A percentile compares a stretch with the other conserved stretches of the same genome.
Conservation (phyloP, 2,113 vertebrate genomes). For the Epinephelus cyanopodus region DNA sequence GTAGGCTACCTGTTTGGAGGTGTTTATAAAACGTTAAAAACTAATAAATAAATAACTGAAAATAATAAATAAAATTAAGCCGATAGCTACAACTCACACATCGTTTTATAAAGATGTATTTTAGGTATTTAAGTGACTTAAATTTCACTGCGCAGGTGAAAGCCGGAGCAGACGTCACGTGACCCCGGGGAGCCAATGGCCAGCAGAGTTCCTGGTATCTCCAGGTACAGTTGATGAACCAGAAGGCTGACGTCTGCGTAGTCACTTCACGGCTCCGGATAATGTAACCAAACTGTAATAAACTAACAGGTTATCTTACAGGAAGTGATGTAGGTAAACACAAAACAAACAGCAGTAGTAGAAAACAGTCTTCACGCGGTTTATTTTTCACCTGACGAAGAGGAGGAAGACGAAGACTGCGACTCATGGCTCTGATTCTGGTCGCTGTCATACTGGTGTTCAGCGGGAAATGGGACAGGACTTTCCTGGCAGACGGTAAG, state of each 20-base stretch:
- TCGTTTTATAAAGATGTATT: too few relatives aligned
- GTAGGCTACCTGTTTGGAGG: too few relatives aligned
- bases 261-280: not conserved
- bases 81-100: too few relatives aligned
- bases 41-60: too few relatives aligned
- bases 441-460: slow-evolving; percentile 48
- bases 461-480: slow-evolving; percentile 37
- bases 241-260: slow-evolving; percentile 7
- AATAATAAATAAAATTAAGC: too few relatives aligned
- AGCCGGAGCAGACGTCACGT: slow-evolving; percentile 46
- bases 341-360: too few relatives aligned
- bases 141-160: slow-evolving; percentile 46
- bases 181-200: slow-evolving; percentile 62
- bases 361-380: not conserved
- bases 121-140: too few relatives aligned
- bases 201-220: slow-evolving; percentile 23
- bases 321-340: slow-evolving; percentile 14
- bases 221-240: slow-evolving; percentile 60
- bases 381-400: slow-evolving; percentile 7
- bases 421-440: slow-evolving; percentile 63
- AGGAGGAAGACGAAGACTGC: slow-evolving; percentile 16
- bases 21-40: too few relatives aligned
- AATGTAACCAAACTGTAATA: slow-evolving; percentile 9
- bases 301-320: not conserved
- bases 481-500: slow-evolving; percentile 61